A percentile compares a stretch with the other conserved stretches of the same genome.
Evolutionary conservation across 1,140 invertebrate genomes (phyloP).

Genomic region (Neuroterus valhalla): DNA sequence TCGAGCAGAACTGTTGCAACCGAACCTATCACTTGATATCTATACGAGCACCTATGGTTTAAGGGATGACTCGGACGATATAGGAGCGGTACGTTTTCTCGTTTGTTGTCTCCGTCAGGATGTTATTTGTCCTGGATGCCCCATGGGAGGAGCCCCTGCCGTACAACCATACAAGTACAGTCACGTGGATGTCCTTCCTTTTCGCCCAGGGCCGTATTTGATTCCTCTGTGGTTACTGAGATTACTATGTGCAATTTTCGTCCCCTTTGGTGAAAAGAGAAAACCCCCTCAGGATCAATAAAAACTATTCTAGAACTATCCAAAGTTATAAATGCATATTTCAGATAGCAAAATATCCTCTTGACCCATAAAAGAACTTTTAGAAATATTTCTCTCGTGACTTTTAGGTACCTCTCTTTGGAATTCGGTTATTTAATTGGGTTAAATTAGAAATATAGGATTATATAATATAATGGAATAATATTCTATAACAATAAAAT

Average conservation of each 20-base stretch:
- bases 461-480: no score
- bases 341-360: no score
- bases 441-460: no score
- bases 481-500: no score
- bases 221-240: conserved; percentile 1
- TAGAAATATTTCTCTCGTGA: no score
- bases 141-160: not conserved
- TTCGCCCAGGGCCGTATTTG: not conserved
- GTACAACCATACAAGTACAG: conserved; percentile 1
- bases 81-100: conserved; percentile 24
- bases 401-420: no score
- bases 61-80: conserved; percentile 8
- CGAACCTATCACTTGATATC: not conserved
- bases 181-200: not conserved
- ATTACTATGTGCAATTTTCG: conserved; percentile 2
- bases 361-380: no score
- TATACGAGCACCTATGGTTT: not conserved
- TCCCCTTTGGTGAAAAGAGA: not conserved
- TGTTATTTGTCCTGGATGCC: conserved; percentile 6
- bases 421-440: no score
- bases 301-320: no score
- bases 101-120: conserved; percentile 13
- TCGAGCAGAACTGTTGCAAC: not conserved
- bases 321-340: no score
- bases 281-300: no score